Percentiles rank a stretch among this genome's conserved stretches.
phyloP scores from a whole-genome alignment of 2,113 vertebrate genomes.

The Hipposideros armiger region DNA sequence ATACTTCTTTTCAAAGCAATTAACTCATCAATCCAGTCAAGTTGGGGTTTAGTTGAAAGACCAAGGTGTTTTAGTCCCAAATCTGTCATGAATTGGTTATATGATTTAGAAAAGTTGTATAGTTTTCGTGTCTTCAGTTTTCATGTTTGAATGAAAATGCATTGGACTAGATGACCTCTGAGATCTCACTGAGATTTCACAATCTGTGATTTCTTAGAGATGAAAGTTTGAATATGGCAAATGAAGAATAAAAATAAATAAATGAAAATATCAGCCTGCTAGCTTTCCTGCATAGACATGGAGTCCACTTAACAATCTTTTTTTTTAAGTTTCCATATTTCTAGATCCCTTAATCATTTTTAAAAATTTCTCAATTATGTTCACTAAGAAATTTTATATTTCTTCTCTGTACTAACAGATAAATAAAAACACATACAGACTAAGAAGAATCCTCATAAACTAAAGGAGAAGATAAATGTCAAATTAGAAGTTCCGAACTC shows the following conservation, averaged over 20 bases:
- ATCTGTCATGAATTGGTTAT: background rate
- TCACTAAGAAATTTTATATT: background rate
- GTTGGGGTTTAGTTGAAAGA: background rate
- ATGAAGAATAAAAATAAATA: background rate
- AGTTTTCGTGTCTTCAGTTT: background rate
- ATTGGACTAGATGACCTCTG: background rate
- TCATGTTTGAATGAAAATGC: background rate
- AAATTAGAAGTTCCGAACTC: background rate
- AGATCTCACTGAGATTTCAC: background rate
- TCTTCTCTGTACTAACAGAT: background rate
- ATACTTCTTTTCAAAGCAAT: background rate
- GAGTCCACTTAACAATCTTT: background rate
- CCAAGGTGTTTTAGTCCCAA: background rate
- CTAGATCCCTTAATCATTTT: background rate
- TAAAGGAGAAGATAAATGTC: background rate
- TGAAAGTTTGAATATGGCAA: conserved; percentile 48
- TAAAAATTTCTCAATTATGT: conserved; percentile 47
- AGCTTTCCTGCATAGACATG: background rate
- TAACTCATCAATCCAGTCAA: background rate
- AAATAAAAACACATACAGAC: background rate
- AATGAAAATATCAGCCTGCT: background rate
- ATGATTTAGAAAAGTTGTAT: background rate
- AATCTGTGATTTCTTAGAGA: background rate
- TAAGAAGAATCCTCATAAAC: conserved; percentile 26
- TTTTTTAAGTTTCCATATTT: background rate